These are phyloP conservation scores for Neotragus pygmaeus DNA, from an alignment of 2,113 vertebrate species.

Conservation along the genomic window DNA sequence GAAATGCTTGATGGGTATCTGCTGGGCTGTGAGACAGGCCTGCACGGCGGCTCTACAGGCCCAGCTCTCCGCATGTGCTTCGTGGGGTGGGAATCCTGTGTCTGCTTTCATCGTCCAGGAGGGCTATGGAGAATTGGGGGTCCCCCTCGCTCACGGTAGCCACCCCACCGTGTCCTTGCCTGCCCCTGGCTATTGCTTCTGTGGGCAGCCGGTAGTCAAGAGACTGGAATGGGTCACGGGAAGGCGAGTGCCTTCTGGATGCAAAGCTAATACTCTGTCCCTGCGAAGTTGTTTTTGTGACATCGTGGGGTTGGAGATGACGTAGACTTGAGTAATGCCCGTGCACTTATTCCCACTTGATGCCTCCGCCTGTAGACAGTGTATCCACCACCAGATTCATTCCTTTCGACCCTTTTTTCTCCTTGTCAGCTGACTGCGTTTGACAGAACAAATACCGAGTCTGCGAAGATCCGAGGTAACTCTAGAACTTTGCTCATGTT, in stretches of 20 bases:
- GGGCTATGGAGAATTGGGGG: background rate
- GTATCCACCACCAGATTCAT: background rate
- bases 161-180: background rate
- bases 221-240: background rate
- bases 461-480: constrained; percentile 95
- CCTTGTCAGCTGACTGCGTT: constrained; percentile 91
- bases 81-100: background rate
- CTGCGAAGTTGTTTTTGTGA: background rate
- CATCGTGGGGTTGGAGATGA: background rate
- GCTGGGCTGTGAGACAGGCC: background rate
- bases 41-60: background rate
- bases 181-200: background rate
- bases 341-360: background rate
- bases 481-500: constrained; percentile 5
- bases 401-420: constrained; percentile 43
- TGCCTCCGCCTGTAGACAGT: background rate
- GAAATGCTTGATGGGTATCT: background rate
- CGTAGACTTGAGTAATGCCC: background rate
- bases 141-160: background rate
- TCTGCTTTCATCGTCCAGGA: background rate
- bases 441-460: constrained; percentile 91
- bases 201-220: background rate
- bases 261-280: background rate
- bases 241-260: background rate
- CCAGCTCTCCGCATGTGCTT: background rate